These are phyloP conservation scores for Sebastes vulpes DNA, from an alignment of 2,797 vertebrate species.

Conservation along the genomic window DNA sequence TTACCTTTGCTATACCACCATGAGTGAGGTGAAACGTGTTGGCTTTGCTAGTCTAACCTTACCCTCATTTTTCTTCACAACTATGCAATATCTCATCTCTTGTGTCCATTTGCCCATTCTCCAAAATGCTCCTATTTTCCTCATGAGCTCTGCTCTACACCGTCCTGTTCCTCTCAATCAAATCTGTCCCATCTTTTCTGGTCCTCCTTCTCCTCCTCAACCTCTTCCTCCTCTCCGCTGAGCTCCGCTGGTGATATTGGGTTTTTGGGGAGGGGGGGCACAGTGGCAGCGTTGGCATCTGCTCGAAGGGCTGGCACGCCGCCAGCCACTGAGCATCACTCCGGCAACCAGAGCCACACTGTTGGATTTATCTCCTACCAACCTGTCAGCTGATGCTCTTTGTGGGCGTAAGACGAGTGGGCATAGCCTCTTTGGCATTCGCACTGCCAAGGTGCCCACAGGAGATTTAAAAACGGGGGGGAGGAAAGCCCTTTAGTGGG, in stretches of 20 bases:
- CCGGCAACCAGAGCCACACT: slow-evolving; percentile 70
- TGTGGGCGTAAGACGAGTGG: slow-evolving; percentile 65
- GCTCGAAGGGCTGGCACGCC: slow-evolving; percentile 55
- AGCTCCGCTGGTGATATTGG: slow-evolving; percentile 64
- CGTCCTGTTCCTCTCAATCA: slow-evolving; percentile 34
- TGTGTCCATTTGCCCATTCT: not conserved
- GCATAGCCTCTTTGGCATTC: slow-evolving; percentile 58
- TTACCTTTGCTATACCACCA: not conserved
- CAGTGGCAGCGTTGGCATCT: slow-evolving; percentile 74
- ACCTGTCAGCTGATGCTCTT: slow-evolving; percentile 79
- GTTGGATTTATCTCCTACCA: slow-evolving; percentile 77
- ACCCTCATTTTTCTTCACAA: not conserved
- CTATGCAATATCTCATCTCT: not conserved
- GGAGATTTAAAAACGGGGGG: slow-evolving; percentile 43
- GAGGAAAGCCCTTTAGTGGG: slow-evolving; percentile 7
- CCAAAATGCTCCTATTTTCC: slow-evolving; percentile 9
- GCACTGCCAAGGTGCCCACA: slow-evolving; percentile 49
- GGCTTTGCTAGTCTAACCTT: not conserved
- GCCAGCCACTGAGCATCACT: slow-evolving; percentile 71
- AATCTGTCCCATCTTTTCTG: slow-evolving; percentile 39
- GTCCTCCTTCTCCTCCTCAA: slow-evolving; percentile 2
- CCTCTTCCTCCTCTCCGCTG: slow-evolving; percentile 35
- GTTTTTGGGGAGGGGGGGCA: slow-evolving; percentile 45
- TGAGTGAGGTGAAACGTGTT: not conserved
- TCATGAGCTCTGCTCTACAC: slow-evolving; percentile 3